Percentiles rank a stretch among this genome's conserved stretches.
These are phyloP conservation scores for Laterallus jamaicensis DNA, from an alignment of 2,113 vertebrate genomes.

Conservation along the genomic window DNA sequence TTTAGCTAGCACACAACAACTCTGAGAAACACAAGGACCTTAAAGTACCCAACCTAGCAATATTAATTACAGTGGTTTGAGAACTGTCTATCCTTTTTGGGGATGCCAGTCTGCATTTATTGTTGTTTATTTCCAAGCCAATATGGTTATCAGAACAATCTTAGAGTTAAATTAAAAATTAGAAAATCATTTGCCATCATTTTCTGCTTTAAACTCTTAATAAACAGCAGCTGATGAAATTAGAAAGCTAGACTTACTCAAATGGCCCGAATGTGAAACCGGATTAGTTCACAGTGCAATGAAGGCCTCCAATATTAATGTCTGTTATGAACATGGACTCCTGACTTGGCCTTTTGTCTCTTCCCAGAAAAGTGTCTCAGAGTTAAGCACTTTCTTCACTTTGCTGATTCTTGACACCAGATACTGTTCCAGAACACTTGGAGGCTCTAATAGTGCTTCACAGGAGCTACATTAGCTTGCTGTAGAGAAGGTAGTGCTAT, in stretches of 20 bases:
- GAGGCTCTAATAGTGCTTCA: background rate
- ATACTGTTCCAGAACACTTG: background rate
- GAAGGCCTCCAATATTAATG: background rate
- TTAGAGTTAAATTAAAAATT: slow-evolving; percentile 59
- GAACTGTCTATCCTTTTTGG: slow-evolving; percentile 11
- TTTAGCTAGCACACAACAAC: slow-evolving; percentile 32
- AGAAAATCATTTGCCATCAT: slow-evolving; percentile 25
- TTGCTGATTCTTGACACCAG: background rate
- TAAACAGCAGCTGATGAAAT: slow-evolving; percentile 42
- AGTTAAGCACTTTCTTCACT: background rate
- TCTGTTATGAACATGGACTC: background rate
- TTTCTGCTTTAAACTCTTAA: slow-evolving; percentile 24
- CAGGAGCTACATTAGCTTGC: background rate
- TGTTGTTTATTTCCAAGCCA: slow-evolving; percentile 52
- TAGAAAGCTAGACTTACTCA: slow-evolving; percentile 25
- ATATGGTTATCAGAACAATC: slow-evolving; percentile 30
- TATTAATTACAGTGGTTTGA: slow-evolving; percentile 47
- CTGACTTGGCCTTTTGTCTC: background rate
- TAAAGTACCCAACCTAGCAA: slow-evolving; percentile 11
- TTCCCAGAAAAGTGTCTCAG: background rate
- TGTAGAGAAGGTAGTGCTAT: background rate
- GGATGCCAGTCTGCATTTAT: slow-evolving; percentile 36
- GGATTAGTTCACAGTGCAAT: slow-evolving; percentile 36
- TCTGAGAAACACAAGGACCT: slow-evolving; percentile 9
- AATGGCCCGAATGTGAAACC: slow-evolving; percentile 6